These are phyloP conservation scores for Phalacrocorax brasilianus DNA, from an alignment of 2,113 vertebrate species.

Conservation along the genomic window DNA sequence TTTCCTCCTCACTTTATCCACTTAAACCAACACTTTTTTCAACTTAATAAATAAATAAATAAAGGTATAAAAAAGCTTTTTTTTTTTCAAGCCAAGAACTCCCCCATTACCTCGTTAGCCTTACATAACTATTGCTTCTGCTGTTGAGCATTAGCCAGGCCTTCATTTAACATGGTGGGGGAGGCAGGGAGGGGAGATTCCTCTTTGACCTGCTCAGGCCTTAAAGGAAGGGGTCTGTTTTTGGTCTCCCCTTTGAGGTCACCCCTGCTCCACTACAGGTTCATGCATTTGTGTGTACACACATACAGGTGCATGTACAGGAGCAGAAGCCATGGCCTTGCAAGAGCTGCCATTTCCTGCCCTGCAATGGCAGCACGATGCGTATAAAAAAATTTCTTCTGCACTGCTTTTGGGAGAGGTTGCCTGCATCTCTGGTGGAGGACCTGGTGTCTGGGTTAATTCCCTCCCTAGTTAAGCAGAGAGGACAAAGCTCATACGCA, in stretches of 20 bases:
- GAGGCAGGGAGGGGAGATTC: neutral
- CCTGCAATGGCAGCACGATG: neutral
- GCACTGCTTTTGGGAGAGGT: neutral
- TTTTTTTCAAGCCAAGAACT: neutral
- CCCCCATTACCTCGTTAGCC: neutral
- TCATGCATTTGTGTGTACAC: no score
- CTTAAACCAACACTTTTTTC: neutral
- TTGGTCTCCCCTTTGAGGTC: neutral
- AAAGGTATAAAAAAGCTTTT: neutral
- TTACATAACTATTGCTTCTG: neutral
- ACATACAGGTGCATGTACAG: accelerated
- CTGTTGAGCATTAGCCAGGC: neutral
- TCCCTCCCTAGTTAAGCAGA: neutral
- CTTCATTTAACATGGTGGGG: neutral
- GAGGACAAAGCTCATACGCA: neutral
- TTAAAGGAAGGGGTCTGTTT: neutral
- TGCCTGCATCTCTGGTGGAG: neutral
- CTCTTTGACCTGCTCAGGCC: neutral
- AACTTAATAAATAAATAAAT: neutral
- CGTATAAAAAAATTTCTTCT: no score
- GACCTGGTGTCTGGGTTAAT: neutral
- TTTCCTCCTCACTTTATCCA: neutral
- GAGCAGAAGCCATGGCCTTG: neutral
- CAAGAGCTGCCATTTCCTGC: neutral
- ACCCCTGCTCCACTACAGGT: no score